phyloP scores from a whole-genome alignment of 2,113 vertebrate genomes.

The Centropus unirufus region DNA sequence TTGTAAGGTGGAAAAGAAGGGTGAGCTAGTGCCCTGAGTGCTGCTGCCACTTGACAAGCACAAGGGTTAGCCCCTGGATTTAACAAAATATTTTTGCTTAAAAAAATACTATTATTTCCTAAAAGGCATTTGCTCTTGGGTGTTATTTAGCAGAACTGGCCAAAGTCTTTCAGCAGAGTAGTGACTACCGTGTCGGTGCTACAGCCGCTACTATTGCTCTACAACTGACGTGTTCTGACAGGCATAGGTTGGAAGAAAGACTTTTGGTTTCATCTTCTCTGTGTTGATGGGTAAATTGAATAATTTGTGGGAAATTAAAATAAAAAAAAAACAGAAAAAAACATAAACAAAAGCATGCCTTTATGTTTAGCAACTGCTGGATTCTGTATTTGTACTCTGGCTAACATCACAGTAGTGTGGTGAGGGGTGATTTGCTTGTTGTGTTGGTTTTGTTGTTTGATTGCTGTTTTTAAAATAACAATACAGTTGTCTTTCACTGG shows the following conservation, averaged over 20 bases:
- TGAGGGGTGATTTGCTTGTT: background rate
- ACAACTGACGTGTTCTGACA: too few species aligned
- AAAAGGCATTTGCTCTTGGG: background rate
- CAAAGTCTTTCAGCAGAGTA: too few species aligned
- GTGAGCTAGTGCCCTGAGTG: background rate
- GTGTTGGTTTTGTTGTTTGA: too few species aligned
- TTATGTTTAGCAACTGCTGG: too few species aligned
- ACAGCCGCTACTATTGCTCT: background rate
- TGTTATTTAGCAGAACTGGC: background rate
- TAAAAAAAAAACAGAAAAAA: too few species aligned
- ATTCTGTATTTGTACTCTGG: background rate
- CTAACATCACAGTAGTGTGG: rapidly evolving
- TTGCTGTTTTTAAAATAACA: too few species aligned
- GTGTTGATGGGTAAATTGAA: too few species aligned
- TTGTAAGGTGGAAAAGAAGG: background rate
- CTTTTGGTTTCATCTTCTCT: background rate
- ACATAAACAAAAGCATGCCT: too few species aligned
- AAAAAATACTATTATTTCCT: background rate
- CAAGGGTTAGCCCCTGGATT: background rate
- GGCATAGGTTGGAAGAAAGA: background rate
- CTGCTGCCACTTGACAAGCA: background rate
- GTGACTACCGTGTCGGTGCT: too few species aligned
- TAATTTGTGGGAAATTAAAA: background rate
- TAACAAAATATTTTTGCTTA: background rate
- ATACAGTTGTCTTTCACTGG: background rate